A percentile compares a stretch with the other conserved stretches of the same genome.
Evolutionary conservation across 2,888 invertebrate genomes (phyloP).

Genomic region (Eustalomyia histrio): DNA sequence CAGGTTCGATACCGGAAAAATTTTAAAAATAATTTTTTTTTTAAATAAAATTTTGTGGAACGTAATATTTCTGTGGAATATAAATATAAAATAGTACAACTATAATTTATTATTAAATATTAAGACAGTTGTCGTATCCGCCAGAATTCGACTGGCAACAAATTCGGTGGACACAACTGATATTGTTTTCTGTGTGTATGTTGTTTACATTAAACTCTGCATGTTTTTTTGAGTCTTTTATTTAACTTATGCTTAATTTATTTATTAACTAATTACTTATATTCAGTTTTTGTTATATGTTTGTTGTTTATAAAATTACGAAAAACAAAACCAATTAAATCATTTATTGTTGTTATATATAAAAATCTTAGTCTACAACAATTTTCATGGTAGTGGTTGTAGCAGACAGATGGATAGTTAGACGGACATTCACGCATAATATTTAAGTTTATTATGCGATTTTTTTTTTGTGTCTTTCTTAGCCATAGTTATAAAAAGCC

Average conservation of each 20-base stretch:
- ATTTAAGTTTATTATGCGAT: not conserved
- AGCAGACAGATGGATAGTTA: not conserved
- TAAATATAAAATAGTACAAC: too few species aligned
- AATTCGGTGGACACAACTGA: too few species aligned
- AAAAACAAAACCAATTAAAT: slow-evolving; percentile 25
- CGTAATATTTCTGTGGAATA: too few species aligned
- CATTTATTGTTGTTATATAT: not conserved
- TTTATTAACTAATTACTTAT: not conserved
- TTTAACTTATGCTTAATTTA: not conserved
- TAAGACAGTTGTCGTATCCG: too few species aligned
- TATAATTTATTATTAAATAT: too few species aligned
- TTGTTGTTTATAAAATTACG: not conserved
- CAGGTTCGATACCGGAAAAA: too few species aligned
- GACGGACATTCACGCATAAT: not conserved
- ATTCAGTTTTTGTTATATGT: not conserved
- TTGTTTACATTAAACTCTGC: not conserved
- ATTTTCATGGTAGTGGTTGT: not conserved
- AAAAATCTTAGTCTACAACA: too few species aligned
- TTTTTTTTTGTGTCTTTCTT: not conserved
- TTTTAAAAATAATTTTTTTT: too few species aligned
- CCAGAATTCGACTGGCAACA: too few species aligned
- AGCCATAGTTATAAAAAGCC: not conserved
- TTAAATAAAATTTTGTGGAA: too few species aligned
- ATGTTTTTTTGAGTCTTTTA: not conserved
- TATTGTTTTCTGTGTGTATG: too few species aligned